These are phyloP conservation scores for Leucoma salicis DNA, from an alignment of 2,888 invertebrate species.

Conservation along the genomic window DNA sequence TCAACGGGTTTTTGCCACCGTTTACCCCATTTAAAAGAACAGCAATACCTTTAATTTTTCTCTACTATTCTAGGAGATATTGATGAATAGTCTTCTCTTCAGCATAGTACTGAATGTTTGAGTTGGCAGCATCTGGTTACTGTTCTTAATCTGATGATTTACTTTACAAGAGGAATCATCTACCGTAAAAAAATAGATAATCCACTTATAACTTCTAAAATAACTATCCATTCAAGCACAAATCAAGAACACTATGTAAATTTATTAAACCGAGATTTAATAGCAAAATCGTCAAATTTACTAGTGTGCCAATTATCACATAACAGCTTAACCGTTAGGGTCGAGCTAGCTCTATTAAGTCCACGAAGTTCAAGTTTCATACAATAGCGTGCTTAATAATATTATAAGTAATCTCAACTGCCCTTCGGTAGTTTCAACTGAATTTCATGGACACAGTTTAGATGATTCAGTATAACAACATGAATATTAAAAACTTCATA, in stretches of 20 bases:
- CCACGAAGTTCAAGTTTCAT: slow-evolving; percentile 27
- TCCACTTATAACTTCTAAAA: too few species aligned
- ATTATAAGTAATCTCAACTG: slow-evolving; percentile 31
- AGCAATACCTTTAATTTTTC: too few species aligned
- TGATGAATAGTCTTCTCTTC: too few species aligned
- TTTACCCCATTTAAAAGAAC: too few species aligned
- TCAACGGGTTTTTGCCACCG: too few species aligned
- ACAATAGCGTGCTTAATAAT: slow-evolving; percentile 32
- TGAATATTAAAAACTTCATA: too few species aligned
- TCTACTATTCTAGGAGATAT: too few species aligned
- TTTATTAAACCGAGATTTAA: slow-evolving; percentile 1
- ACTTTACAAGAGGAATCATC: too few species aligned
- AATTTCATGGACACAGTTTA: slow-evolving; percentile 19
- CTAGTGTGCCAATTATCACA: slow-evolving; percentile 26
- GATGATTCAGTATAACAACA: slow-evolving; percentile 7
- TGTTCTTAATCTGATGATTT: too few species aligned
- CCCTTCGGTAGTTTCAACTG: slow-evolving; percentile 24
- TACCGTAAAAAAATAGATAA: too few species aligned
- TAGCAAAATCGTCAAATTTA: slow-evolving; percentile 11
- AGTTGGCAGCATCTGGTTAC: too few species aligned
- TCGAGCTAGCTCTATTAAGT: slow-evolving; percentile 27
- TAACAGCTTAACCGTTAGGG: slow-evolving; percentile 27
- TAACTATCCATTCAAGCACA: neutral
- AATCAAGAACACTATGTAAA: neutral
- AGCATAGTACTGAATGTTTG: too few species aligned